phyloP scores from a whole-genome alignment of 2,797 vertebrate species.

The Capromys pilorides region DNA sequence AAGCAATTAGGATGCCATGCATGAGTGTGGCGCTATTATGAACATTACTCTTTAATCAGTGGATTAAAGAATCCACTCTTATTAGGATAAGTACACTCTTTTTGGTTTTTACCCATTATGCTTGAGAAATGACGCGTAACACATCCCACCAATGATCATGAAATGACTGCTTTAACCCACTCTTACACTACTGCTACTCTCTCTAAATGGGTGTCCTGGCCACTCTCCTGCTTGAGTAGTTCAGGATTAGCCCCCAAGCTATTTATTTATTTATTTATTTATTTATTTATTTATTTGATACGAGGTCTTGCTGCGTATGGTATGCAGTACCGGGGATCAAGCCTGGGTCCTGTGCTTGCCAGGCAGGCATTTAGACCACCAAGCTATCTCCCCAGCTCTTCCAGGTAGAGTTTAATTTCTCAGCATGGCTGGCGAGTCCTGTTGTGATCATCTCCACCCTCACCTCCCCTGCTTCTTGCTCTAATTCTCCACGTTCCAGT shows the following conservation, averaged over 20 bases:
- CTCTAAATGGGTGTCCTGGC: background rate
- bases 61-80: background rate
- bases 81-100: constrained; percentile 22
- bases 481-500: background rate
- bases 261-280: too few species aligned
- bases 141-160: background rate
- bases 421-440: background rate
- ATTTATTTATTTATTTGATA: too few species aligned
- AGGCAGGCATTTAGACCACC: too few species aligned
- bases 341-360: too few species aligned
- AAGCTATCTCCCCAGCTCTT: too few species aligned
- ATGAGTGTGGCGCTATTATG: background rate
- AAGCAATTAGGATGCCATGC: background rate
- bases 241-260: background rate
- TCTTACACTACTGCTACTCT: background rate
- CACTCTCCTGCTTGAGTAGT: background rate
- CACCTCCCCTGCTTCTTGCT: background rate
- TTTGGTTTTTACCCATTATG: background rate
- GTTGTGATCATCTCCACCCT: background rate
- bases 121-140: constrained; percentile 22
- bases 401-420: background rate
- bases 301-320: too few species aligned
- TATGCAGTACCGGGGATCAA: too few species aligned
- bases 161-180: background rate
- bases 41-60: background rate